phyloP scores from a whole-genome alignment of 2,888 invertebrate species.

The Perithous albicinctus region DNA sequence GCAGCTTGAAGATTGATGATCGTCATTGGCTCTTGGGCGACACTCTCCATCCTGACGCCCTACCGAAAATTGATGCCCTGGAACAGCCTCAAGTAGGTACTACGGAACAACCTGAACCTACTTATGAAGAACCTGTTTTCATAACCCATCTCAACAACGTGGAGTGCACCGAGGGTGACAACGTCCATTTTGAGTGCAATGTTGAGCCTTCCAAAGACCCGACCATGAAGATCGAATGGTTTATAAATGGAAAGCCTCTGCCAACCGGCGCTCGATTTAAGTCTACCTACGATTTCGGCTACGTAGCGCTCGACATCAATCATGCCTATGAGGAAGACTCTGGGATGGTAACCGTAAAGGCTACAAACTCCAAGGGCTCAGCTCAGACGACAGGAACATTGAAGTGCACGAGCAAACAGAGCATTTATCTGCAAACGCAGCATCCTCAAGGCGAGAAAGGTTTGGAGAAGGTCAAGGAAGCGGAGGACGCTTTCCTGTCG shows the following conservation, averaged over 20 bases:
- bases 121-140: constrained; percentile 94
- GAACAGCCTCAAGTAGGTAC: constrained; percentile 91
- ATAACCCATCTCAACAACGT: constrained; percentile 96
- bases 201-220: constrained; percentile 97
- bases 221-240: constrained; percentile 97
- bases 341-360: constrained; percentile 95
- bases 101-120: constrained; percentile 90
- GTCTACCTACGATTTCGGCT: constrained; percentile 98
- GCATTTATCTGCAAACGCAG: constrained; percentile 95
- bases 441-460: constrained; percentile 97
- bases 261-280: constrained; percentile 96
- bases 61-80: constrained; percentile 93
- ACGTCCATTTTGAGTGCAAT: constrained; percentile 95
- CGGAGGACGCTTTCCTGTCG: constrained; percentile 92
- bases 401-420: constrained; percentile 92
- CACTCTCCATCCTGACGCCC: constrained; percentile 94
- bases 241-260: constrained; percentile 95
- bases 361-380: constrained; percentile 94
- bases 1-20: constrained; percentile 95
- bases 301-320: constrained; percentile 95
- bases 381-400: constrained; percentile 96
- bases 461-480: constrained; percentile 94
- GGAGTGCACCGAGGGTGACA: constrained; percentile 94
- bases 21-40: constrained; percentile 95
- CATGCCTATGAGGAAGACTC: constrained; percentile 96